Percentiles rank a stretch among this genome's conserved stretches.
phyloP scores from a whole-genome alignment of 1,140 invertebrate species.

The Helicorthomorpha holstii region DNA sequence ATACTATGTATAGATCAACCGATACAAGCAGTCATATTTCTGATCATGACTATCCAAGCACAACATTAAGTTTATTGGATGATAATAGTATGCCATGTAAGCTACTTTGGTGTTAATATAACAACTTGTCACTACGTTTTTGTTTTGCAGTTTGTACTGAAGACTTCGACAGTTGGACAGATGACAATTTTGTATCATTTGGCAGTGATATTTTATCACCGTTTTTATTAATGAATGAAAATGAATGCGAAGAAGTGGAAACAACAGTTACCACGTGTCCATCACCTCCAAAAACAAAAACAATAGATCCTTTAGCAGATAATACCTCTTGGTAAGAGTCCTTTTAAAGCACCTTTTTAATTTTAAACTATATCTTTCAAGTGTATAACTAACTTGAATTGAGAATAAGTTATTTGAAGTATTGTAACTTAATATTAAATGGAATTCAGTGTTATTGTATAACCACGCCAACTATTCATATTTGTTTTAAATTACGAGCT shows the following conservation, averaged over 20 bases:
- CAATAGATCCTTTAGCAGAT: not conserved
- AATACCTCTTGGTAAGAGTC: not conserved
- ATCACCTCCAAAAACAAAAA: too few relatives aligned
- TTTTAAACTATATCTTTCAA: too few relatives aligned
- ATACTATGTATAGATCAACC: not conserved
- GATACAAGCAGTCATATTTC: not conserved
- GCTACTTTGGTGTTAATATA: not conserved
- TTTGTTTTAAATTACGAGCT: not conserved
- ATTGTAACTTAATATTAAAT: too few relatives aligned
- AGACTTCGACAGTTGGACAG: not conserved
- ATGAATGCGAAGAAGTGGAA: not conserved
- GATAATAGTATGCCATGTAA: not conserved
- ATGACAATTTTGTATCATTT: not conserved
- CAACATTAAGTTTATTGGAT: not conserved
- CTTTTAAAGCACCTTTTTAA: too few relatives aligned
- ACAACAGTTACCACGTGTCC: not conserved
- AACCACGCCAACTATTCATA: too few relatives aligned
- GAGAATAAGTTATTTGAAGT: too few relatives aligned
- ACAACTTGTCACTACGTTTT: not conserved
- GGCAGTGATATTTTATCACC: too few relatives aligned
- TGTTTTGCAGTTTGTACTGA: not conserved
- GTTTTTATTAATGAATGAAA: not conserved
- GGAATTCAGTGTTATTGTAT: too few relatives aligned
- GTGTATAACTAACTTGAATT: too few relatives aligned
- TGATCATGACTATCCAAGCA: not conserved